Conservation (phyloP, 2,888 invertebrate genomes). For the Thereva unica region DNA sequence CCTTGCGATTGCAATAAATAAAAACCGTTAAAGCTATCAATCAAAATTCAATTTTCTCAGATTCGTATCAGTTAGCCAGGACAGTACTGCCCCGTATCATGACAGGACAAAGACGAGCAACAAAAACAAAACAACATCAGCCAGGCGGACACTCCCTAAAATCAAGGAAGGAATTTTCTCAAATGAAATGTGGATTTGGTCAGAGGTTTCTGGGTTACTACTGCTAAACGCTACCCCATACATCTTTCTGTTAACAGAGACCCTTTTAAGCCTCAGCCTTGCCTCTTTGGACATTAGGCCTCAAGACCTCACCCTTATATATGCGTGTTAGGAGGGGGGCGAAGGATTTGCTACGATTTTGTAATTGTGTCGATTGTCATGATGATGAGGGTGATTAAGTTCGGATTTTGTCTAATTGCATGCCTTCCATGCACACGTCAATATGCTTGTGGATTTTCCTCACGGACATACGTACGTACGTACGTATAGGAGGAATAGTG, state of each 20-base stretch:
- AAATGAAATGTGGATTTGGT: too few species aligned
- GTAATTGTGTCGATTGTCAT: conserved; percentile 31
- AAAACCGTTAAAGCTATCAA: conserved; percentile 36
- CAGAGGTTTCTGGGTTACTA: too few species aligned
- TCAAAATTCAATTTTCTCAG: conserved; percentile 40
- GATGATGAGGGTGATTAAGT: conserved; percentile 10
- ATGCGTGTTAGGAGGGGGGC: too few species aligned
- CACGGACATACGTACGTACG: not conserved
- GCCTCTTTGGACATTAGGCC: too few species aligned
- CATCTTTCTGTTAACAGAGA: too few species aligned
- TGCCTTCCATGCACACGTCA: not conserved
- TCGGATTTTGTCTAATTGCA: not conserved
- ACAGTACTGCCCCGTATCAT: not conserved
- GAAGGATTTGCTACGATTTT: conserved; percentile 6
- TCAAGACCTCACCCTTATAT: too few species aligned
- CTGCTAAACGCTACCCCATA: too few species aligned
- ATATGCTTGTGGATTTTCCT: not conserved
- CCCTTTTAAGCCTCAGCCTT: too few species aligned
- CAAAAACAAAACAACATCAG: too few species aligned
- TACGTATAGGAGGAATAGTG: too few species aligned
- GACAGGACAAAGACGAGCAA: not conserved
- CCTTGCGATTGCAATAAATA: not conserved
- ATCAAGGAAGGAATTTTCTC: too few species aligned
- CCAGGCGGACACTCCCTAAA: too few species aligned
- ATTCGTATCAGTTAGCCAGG: conserved; percentile 28